Conservation (phyloP, 2,797 vertebrate species). For the Synanceia verrucosa region DNA sequence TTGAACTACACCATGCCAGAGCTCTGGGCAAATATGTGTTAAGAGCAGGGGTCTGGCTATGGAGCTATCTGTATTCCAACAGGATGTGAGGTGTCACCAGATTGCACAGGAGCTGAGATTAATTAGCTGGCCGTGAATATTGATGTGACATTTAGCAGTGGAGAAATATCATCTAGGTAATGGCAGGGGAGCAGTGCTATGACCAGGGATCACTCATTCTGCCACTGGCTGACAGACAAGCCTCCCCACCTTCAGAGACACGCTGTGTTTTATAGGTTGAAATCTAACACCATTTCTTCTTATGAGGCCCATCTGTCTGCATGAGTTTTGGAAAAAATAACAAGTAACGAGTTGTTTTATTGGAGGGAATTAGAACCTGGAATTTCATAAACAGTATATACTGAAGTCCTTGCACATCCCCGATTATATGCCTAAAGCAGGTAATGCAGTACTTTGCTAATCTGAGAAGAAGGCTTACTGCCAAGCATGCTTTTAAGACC, state of each 20-base stretch:
- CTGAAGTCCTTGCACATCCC: background rate
- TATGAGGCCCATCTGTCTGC: conserved; percentile 21
- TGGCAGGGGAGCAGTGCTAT: conserved; percentile 58
- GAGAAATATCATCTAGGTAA: conserved; percentile 71
- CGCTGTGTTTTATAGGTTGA: conserved; percentile 29
- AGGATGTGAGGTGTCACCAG: conserved; percentile 60
- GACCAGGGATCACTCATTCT: conserved; percentile 63
- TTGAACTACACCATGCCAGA: conserved; percentile 27
- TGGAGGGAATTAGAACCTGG: background rate
- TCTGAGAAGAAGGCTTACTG: conserved; percentile 18
- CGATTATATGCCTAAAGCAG: background rate
- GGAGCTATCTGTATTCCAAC: conserved; percentile 68
- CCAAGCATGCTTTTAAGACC: conserved; percentile 14
- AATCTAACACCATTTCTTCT: conserved; percentile 26
- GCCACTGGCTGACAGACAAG: conserved; percentile 56
- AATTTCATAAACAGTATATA: background rate
- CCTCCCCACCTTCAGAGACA: conserved; percentile 30
- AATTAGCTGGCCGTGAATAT: conserved; percentile 75
- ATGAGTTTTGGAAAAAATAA: background rate
- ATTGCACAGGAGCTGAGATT: conserved; percentile 63
- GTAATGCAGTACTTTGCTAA: conserved; percentile 6
- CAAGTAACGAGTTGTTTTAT: background rate
- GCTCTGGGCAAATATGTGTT: conserved; percentile 32
- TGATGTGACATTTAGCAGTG: conserved; percentile 80
- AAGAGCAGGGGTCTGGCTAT: conserved; percentile 36